Evolutionary conservation across 2,113 vertebrate genomes (phyloP).

Genomic region (Urocynchramus pylzowi): DNA sequence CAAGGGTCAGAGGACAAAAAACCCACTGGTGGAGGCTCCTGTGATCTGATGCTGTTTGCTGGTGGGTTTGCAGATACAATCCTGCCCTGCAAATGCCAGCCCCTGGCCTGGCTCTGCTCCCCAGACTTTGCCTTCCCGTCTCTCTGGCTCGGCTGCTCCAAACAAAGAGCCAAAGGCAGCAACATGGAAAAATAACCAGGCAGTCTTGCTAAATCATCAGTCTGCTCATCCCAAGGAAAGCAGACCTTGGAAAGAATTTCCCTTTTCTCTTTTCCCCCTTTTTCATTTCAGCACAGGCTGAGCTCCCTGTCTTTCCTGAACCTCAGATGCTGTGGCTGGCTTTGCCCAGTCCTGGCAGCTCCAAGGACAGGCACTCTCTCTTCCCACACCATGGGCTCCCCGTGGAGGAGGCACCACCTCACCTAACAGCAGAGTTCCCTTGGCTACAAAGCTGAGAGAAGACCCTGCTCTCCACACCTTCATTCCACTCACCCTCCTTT

Average conservation of each 20-base stretch:
- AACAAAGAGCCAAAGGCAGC: not conserved
- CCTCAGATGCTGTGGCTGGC: not conserved
- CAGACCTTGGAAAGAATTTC: not conserved
- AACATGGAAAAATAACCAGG: not conserved
- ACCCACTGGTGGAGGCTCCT: not conserved
- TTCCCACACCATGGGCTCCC: not conserved
- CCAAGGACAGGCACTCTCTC: rapidly evolving
- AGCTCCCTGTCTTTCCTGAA: not conserved
- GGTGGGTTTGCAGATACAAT: not conserved
- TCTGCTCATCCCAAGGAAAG: not conserved
- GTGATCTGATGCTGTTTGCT: not conserved
- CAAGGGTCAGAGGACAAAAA: not conserved
- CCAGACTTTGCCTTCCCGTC: not conserved
- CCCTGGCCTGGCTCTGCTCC: not conserved
- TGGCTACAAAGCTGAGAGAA: not conserved
- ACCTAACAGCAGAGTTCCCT: not conserved
- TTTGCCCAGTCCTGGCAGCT: not conserved
- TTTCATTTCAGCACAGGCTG: not conserved
- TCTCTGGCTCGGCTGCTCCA: not conserved
- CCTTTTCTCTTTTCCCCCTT: not conserved
- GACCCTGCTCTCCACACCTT: not conserved
- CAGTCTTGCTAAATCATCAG: not conserved
- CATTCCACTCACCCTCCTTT: not conserved
- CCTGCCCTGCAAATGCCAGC: not conserved
- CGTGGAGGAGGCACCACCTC: not conserved